Evolutionary conservation across 2,888 invertebrate species (phyloP).

Genomic region (Gastracanthus pulcherrimus): DNA sequence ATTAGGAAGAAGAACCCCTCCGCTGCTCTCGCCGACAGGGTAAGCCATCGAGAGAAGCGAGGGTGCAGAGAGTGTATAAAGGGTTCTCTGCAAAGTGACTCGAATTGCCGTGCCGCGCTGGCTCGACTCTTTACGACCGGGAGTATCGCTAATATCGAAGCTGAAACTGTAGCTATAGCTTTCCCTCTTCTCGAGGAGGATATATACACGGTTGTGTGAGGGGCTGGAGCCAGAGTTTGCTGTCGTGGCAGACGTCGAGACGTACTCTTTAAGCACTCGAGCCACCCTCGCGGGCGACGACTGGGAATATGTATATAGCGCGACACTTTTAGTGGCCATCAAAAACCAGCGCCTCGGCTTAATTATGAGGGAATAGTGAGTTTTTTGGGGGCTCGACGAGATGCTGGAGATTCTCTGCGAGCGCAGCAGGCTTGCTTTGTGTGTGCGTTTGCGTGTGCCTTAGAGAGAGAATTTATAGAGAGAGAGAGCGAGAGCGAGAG

Average conservation of each 20-base stretch:
- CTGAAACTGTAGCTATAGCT: too few species aligned
- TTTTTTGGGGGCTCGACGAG: conserved; percentile 51
- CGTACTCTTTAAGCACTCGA: conserved; percentile 39
- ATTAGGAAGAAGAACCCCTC: conserved; percentile 8
- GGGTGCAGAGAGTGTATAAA: conserved; percentile 62
- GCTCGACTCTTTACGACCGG: conserved; percentile 73
- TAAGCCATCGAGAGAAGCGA: neutral
- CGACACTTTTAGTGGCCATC: conserved; percentile 77
- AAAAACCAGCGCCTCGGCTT: conserved; percentile 74
- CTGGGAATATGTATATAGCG: conserved; percentile 66
- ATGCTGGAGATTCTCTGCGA: neutral
- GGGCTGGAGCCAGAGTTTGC: neutral
- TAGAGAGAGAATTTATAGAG: too few species aligned
- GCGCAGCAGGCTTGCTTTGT: too few species aligned
- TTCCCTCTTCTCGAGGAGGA: conserved; percentile 27
- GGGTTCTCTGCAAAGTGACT: conserved; percentile 77
- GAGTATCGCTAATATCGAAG: conserved; percentile 76
- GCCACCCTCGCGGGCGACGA: neutral
- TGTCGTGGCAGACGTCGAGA: neutral
- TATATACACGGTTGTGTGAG: neutral
- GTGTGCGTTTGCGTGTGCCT: too few species aligned
- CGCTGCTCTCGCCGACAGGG: neutral
- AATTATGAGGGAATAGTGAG: conserved; percentile 71
- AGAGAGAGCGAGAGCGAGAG: neutral
- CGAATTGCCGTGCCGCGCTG: conserved; percentile 70